Evolutionary conservation across 1,140 invertebrate species (phyloP).

Genomic region (Drosophila sturtevanti): DNA sequence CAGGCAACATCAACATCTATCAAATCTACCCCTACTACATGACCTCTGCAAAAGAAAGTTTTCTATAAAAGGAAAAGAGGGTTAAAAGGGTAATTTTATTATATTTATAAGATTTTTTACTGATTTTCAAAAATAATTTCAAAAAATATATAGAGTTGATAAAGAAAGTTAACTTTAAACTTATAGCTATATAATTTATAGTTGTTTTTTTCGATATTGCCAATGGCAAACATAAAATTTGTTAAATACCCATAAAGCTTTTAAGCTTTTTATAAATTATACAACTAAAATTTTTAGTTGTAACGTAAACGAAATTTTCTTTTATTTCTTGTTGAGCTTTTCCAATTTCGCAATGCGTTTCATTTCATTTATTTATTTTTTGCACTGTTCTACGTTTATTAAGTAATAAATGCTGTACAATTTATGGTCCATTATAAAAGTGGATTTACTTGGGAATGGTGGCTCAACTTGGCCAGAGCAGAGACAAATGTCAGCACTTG

Average conservation of each 20-base stretch:
- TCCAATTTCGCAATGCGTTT: conserved; percentile 49
- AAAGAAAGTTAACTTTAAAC: no score
- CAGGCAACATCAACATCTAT: conserved; percentile 30
- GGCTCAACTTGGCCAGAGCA: conserved; percentile 13
- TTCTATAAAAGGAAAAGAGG: conserved; percentile 1
- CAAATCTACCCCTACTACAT: conserved; percentile 54
- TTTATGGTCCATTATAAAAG: conserved; percentile 50
- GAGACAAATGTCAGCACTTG: conserved; percentile 26
- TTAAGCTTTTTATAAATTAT: no score
- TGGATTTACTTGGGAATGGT: conserved; percentile 27
- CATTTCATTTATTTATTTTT: not conserved
- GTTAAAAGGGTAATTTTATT: no score
- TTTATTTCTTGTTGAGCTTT: conserved; percentile 32
- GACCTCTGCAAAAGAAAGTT: conserved; percentile 59
- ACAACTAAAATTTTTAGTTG: no score
- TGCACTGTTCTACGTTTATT: conserved; percentile 46
- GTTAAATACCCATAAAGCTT: no score
- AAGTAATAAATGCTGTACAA: conserved; percentile 73
- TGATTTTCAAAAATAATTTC: no score
- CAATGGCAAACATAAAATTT: no score
- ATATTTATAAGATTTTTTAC: no score
- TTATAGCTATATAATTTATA: no score
- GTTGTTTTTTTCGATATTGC: no score
- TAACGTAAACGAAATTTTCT: not conserved
- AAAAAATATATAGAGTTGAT: no score